Conservation (phyloP, 2,113 vertebrate genomes). For the Sander vitreus region DNA sequence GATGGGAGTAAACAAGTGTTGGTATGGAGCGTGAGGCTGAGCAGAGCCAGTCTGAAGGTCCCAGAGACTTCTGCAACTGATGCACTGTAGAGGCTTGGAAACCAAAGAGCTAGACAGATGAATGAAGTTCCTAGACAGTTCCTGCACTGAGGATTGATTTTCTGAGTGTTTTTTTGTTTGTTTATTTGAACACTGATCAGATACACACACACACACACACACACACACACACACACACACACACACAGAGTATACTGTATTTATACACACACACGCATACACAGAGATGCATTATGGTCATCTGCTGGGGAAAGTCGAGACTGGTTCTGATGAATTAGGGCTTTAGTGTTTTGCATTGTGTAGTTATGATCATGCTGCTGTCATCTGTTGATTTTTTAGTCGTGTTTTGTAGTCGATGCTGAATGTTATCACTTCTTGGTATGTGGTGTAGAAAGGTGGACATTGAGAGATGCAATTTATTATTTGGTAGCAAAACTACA, state of each 20-base stretch:
- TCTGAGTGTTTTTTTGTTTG: constrained; percentile 6
- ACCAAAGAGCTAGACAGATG: constrained; percentile 72
- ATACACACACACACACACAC: constrained; percentile 13
- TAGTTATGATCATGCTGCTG: constrained; percentile 36
- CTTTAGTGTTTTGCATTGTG: constrained; percentile 27
- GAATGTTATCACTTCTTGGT: background rate
- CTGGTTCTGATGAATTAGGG: constrained; percentile 21
- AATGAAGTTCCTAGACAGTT: constrained; percentile 55
- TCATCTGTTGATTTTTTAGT: constrained; percentile 26
- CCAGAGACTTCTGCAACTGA: constrained; percentile 53
- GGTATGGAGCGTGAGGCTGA: constrained; percentile 41
- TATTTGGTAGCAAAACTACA: constrained; percentile 29
- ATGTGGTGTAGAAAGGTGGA: background rate
- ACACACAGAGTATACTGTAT: constrained; percentile 18
- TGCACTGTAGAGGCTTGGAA: constrained; percentile 64
- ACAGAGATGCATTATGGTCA: constrained; percentile 4
- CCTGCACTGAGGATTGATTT: constrained; percentile 58
- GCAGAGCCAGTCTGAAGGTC: constrained; percentile 65
- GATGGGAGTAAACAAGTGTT: constrained; percentile 68
- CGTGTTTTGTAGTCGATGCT: background rate
- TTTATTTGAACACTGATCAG: constrained; percentile 66
- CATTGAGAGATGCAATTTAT: constrained; percentile 4
- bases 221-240: constrained; percentile 10
- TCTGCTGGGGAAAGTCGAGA: constrained; percentile 7
- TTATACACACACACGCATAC: constrained; percentile 13